Evolutionary conservation across 2,797 vertebrate species (phyloP), one percentile per base, ranked within the genome.

Genomic region (Mycteria americana): DNA sequence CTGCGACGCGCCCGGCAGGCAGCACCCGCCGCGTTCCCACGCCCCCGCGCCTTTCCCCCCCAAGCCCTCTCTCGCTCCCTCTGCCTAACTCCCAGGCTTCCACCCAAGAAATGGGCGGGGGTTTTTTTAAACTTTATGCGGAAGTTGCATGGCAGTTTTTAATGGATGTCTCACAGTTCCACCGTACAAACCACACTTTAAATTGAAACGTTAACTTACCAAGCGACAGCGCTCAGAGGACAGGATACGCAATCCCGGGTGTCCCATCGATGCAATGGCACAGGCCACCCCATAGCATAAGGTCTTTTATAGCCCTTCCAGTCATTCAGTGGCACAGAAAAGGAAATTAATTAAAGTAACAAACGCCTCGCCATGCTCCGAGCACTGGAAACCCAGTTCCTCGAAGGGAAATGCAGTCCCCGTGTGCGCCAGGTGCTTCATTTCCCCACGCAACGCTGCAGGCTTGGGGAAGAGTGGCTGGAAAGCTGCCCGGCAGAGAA

Each of bases 371-470:
- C 54, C 22, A 0, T 0, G 23, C 14, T 27, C 67, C 63, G 15
- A 25, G 39, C 14, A 6, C 18, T 6, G 67, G 21, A 45, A 68
- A 33, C 7, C 13, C 21, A 18, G 8, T 5, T 37, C 7, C 1
- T 13, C 3, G 11, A 19, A 6, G n/a, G 4, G 2, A 31, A 9
- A 5, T 0, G 1, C 35, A 7, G 13, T 1, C 2, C 13, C 13
- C 2, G 1, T 0, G 1, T 0, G 3, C 0, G 28, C 18, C 5
- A 0, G 45, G 3, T 5, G 39, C 37, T 31, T 73, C 18, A 6
- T 2, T 37, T 37, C 37, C 37, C 37, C 37, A 37, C 5, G 37
- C 37, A 37, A 37, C 37, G 37, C 37, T 37, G 37, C 37, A 37
- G 37, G 37, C 37, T 37, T 37, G 37, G 37, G 37, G 37, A 37